These are phyloP conservation scores for Sphenodon punctatus DNA, from an alignment of 2,797 vertebrate species.

Conservation along the genomic window DNA sequence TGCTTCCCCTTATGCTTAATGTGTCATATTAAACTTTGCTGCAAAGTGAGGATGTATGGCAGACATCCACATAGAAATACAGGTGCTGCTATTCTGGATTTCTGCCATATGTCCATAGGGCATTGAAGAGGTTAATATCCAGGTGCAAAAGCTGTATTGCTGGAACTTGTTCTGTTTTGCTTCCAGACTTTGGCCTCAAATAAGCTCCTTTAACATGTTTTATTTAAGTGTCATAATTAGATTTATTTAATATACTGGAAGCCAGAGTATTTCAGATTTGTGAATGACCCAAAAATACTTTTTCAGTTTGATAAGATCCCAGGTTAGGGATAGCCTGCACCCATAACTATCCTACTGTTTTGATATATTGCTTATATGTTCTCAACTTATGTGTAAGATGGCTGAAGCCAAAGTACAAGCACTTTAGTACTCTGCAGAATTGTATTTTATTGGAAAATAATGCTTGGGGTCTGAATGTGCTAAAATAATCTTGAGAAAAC, in stretches of 20 bases:
- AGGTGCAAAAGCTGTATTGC: slow-evolving; percentile 64
- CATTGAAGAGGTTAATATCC: slow-evolving; percentile 70
- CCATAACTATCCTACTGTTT: slow-evolving; percentile 11
- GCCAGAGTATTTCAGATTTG: slow-evolving; percentile 37
- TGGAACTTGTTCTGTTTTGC: slow-evolving; percentile 47
- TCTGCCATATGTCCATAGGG: slow-evolving; percentile 68
- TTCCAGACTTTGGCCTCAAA: slow-evolving; percentile 57
- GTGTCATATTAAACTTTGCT: slow-evolving; percentile 39
- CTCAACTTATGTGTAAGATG: slow-evolving; percentile 17
- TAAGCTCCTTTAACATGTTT: slow-evolving; percentile 54
- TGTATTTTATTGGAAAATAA: slow-evolving; percentile 60
- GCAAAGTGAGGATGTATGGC: slow-evolving; percentile 43
- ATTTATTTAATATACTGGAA: slow-evolving; percentile 53
- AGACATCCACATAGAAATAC: slow-evolving; percentile 58
- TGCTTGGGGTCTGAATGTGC: slow-evolving; percentile 31
- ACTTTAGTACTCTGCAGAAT: slow-evolving; percentile 1
- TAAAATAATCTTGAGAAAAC: slow-evolving; percentile 48
- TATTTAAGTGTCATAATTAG: slow-evolving; percentile 67
- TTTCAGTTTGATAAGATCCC: slow-evolving; percentile 29
- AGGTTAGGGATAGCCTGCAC: not conserved
- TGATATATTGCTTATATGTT: slow-evolving; percentile 11
- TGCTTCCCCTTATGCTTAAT: not conserved
- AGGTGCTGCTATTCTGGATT: slow-evolving; percentile 74
- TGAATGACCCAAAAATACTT: slow-evolving; percentile 40
- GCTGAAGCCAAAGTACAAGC: slow-evolving; percentile 8